phyloP scores from a whole-genome alignment of 2,113 vertebrate genomes.

The Psittacus erithacus region DNA sequence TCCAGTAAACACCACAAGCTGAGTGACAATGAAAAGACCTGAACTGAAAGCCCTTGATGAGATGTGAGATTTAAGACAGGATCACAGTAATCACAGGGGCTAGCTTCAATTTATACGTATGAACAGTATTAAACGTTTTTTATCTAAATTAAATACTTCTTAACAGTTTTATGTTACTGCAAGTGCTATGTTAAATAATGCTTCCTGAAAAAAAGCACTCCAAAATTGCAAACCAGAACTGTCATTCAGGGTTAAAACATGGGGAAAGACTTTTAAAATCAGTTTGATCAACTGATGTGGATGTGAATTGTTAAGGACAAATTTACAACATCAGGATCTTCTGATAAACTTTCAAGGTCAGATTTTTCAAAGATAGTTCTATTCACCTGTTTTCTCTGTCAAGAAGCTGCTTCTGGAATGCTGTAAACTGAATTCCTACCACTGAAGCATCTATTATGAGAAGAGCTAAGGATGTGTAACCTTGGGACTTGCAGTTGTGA shows the following conservation, averaged over 20 bases:
- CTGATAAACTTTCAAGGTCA: not conserved
- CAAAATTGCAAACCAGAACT: not conserved
- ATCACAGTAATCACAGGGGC: not conserved
- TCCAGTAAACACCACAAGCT: not conserved
- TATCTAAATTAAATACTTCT: not conserved
- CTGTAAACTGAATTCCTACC: not conserved
- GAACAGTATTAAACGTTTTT: not conserved
- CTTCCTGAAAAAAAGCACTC: not conserved
- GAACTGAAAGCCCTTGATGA: not conserved
- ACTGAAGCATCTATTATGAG: not conserved
- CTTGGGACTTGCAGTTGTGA: not conserved
- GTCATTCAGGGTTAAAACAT: not conserved
- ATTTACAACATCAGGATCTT: not conserved
- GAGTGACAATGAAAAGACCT: not conserved
- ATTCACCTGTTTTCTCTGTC: not conserved
- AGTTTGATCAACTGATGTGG: not conserved
- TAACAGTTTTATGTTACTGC: not conserved
- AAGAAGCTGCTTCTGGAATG: not conserved
- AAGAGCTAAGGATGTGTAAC: not conserved
- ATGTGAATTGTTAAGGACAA: not conserved
- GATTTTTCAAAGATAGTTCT: not conserved
- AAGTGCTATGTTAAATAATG: not conserved
- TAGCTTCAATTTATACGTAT: not conserved
- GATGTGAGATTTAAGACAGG: not conserved
- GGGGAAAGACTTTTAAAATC: not conserved